These are phyloP conservation scores for Yponomeuta plumbellus DNA, from an alignment of 2,888 invertebrate genomes.

Conservation along the genomic window DNA sequence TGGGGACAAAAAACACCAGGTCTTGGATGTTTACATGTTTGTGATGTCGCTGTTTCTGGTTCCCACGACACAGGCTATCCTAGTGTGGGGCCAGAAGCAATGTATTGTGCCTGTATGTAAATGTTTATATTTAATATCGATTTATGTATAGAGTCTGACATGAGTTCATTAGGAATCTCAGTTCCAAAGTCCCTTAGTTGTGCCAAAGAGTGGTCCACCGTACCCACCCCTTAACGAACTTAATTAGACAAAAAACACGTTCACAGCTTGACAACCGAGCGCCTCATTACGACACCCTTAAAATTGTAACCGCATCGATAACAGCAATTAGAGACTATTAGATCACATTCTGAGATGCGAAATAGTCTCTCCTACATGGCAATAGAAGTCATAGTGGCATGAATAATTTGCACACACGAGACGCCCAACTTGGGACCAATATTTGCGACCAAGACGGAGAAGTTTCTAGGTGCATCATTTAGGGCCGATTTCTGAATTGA, in stretches of 20 bases:
- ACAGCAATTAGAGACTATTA: neutral
- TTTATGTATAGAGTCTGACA: too few relatives aligned
- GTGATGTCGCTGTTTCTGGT: too few relatives aligned
- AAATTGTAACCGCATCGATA: slow-evolving; percentile 11
- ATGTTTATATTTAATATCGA: too few relatives aligned
- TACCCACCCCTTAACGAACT: neutral
- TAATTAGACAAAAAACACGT: slow-evolving; percentile 3
- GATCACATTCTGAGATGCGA: neutral
- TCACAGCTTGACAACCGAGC: neutral
- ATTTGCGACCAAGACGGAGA: neutral
- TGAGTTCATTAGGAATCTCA: neutral
- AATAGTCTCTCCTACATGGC: neutral
- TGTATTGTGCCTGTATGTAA: too few relatives aligned
- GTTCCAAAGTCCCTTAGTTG: neutral
- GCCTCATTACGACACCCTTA: slow-evolving; percentile 12
- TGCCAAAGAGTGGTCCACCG: neutral
- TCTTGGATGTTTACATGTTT: too few relatives aligned
- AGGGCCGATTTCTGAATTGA: too few relatives aligned
- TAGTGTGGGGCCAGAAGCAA: too few relatives aligned
- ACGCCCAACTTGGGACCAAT: slow-evolving; percentile 15
- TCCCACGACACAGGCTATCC: too few relatives aligned
- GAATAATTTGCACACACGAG: neutral
- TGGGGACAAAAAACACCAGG: too few relatives aligned
- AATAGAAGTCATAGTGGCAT: neutral
- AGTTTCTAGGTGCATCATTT: neutral